phyloP scores from a whole-genome alignment of 2,113 vertebrate species.

The Chroicocephalus ridibundus region DNA sequence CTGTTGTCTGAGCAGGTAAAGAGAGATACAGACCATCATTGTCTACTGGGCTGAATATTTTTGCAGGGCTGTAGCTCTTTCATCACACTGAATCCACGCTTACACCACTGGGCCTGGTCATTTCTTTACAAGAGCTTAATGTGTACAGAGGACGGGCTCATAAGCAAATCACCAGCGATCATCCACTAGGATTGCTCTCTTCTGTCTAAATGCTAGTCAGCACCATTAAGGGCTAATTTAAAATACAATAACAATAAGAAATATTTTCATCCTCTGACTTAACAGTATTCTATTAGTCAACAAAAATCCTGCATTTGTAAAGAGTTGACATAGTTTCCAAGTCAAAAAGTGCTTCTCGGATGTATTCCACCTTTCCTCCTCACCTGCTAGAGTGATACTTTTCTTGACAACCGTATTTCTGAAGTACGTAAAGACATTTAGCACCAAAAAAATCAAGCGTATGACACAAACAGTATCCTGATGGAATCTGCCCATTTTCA shows the following conservation, averaged over 20 bases:
- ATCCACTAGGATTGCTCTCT: background rate
- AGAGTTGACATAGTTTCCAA: background rate
- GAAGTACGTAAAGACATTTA: background rate
- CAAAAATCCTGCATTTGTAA: background rate
- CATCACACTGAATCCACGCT: background rate
- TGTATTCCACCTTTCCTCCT: background rate
- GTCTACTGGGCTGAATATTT: background rate
- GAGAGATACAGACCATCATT: background rate
- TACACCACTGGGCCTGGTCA: background rate
- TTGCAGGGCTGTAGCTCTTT: background rate
- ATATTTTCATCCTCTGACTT: background rate
- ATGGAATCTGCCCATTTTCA: background rate
- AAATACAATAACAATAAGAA: background rate
- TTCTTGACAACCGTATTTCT: background rate
- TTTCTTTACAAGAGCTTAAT: background rate
- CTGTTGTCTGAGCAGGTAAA: constrained; percentile 83
- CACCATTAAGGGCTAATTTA: background rate
- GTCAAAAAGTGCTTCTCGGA: background rate
- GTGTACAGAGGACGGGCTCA: background rate
- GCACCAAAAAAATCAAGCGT: background rate
- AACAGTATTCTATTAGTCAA: background rate
- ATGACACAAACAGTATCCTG: background rate
- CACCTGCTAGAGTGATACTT: background rate
- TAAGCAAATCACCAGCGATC: background rate
- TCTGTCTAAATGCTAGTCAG: background rate